Percentiles rank a stretch among this genome's conserved stretches.
Conservation (phyloP, 1,140 invertebrate species). For the Drosophila bocqueti region DNA sequence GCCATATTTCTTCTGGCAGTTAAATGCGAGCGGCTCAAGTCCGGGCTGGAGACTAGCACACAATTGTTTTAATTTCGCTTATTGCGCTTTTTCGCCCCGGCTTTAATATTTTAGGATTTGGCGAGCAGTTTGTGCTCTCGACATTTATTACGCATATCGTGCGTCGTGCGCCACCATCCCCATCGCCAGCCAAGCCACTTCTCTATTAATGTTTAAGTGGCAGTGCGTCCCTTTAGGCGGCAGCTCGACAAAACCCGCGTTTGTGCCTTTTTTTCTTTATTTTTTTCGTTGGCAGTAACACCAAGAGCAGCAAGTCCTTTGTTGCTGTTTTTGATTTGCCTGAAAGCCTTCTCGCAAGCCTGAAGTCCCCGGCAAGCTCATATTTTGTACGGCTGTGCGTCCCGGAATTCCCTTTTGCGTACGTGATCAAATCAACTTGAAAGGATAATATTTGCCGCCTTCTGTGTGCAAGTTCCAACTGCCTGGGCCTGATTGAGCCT, state of each 20-base stretch:
- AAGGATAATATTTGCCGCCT: conserved; percentile 84
- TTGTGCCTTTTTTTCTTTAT: conserved; percentile 14
- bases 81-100: conserved; percentile 58
- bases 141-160: conserved; percentile 83
- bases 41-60: conserved; percentile 35
- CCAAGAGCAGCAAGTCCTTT: conserved; percentile 45
- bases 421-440: conserved; percentile 85
- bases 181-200: conserved; percentile 37
- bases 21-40: conserved; percentile 30
- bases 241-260: conserved; percentile 47
- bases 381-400: conserved; percentile 77
- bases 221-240: conserved; percentile 78
- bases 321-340: conserved; percentile 83
- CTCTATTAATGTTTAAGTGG: conserved; percentile 84
- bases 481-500: conserved; percentile 42
- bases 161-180: conserved; percentile 34
- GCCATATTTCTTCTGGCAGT: conserved; percentile 76
- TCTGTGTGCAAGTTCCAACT: conserved; percentile 51
- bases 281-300: conserved; percentile 8
- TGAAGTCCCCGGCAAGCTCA: conserved; percentile 61
- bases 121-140: conserved; percentile 51
- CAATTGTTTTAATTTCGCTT: conserved; percentile 84
- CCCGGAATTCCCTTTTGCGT: conserved; percentile 83
- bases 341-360: conserved; percentile 65
- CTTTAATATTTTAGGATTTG: conserved; percentile 84